A percentile compares a stretch with the other conserved stretches of the same genome.
These are phyloP conservation scores for Theocolax elegans DNA, from an alignment of 1,140 invertebrate species.

Conservation along the genomic window DNA sequence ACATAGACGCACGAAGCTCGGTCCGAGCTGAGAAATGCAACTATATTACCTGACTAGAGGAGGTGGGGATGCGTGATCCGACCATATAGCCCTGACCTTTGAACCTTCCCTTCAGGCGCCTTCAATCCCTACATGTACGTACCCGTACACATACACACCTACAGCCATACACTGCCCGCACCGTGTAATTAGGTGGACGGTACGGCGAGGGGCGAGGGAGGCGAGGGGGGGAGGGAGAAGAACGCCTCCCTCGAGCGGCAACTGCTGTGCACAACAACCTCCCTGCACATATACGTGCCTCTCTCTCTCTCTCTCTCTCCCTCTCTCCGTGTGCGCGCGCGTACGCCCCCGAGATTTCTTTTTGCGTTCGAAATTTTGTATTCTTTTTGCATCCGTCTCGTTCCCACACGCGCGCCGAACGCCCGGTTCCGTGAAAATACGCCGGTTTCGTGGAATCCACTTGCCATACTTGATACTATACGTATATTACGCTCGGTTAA, in stretches of 20 bases:
- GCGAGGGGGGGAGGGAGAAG: background rate
- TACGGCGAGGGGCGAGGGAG: no score
- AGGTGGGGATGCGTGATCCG: background rate
- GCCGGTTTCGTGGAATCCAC: background rate
- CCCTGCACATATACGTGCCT: no score
- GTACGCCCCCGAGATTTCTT: background rate
- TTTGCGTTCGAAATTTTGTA: background rate
- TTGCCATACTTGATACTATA: no score
- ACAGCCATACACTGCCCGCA: background rate
- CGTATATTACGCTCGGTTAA: background rate
- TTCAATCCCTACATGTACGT: background rate
- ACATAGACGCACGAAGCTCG: background rate
- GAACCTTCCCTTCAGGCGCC: conserved; percentile 45
- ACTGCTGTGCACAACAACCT: no score
- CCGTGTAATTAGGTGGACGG: conserved; percentile 18
- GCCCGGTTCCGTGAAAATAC: background rate
- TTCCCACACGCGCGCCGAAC: background rate
- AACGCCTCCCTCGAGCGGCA: no score
- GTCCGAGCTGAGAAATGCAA: no score
- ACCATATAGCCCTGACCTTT: conserved; percentile 49
- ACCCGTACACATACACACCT: conserved; percentile 13
- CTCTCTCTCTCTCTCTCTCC: background rate
- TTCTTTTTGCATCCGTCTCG: background rate
- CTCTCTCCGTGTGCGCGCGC: no score
- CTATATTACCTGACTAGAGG: no score